These are phyloP conservation scores for Drosophila punjabiensis DNA, from an alignment of 1,140 invertebrate species.

Conservation along the genomic window DNA sequence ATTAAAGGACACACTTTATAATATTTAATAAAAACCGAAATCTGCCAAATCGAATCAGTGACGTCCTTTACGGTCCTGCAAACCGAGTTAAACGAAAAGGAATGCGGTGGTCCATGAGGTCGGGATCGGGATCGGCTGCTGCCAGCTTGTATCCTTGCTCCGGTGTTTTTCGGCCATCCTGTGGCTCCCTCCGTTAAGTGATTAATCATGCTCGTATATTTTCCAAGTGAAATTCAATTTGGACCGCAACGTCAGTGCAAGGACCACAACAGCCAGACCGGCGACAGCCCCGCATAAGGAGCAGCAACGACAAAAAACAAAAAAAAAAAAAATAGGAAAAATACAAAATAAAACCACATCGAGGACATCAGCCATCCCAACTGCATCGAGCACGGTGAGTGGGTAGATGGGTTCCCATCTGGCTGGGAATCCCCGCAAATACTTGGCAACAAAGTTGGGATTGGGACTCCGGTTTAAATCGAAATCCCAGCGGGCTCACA, in stretches of 20 bases:
- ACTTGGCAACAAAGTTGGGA: constrained; percentile 13
- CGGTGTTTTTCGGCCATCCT: constrained; percentile 22
- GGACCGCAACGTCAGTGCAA: constrained; percentile 61
- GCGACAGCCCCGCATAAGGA: constrained; percentile 26
- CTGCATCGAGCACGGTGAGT: constrained; percentile 35
- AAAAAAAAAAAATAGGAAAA: constrained; percentile 54
- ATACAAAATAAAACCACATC: constrained; percentile 52
- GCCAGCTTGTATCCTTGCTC: constrained; percentile 26
- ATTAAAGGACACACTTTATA: constrained; percentile 6
- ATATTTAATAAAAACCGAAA: constrained; percentile 19
- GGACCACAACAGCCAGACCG: constrained; percentile 36
- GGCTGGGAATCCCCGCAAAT: constrained; percentile 16
- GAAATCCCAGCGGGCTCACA: constrained; percentile 13
- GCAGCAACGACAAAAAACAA: constrained; percentile 11
- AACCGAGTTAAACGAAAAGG: constrained; percentile 40
- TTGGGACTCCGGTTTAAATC: constrained; percentile 1
- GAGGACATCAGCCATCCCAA: constrained; percentile 26
- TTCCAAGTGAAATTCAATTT: constrained; percentile 77
- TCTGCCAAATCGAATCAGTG: constrained; percentile 38
- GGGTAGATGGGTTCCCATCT: constrained; percentile 13
- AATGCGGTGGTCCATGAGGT: constrained; percentile 5
- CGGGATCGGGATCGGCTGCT: constrained; percentile 9
- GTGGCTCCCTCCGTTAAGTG: constrained; percentile 55
- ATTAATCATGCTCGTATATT: constrained; percentile 79
- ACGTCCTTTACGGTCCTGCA: constrained; percentile 7